These are phyloP conservation scores for Pao palembangensis DNA, from an alignment of 2,113 vertebrate species.

Conservation along the genomic window DNA sequence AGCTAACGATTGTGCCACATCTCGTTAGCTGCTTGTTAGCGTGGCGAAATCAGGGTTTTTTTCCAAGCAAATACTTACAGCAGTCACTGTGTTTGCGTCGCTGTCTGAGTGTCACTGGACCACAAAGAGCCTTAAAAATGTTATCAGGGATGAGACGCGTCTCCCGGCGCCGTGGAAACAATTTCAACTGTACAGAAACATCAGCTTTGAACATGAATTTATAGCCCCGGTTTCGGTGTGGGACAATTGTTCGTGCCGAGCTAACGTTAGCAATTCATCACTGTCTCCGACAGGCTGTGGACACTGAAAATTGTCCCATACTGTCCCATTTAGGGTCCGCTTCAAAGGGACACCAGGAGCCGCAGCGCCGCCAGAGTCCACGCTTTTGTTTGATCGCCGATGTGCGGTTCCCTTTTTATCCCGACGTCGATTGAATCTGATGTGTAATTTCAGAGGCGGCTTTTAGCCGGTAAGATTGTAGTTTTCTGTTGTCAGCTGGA, in stretches of 20 bases:
- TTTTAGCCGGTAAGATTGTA: too few species aligned
- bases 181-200: constrained; percentile 4
- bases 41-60: too few species aligned
- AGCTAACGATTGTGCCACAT: too few species aligned
- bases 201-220: neutral
- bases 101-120: neutral
- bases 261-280: constrained; percentile 20
- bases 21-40: too few species aligned
- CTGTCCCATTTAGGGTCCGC: neutral
- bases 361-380: too few species aligned
- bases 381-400: too few species aligned
- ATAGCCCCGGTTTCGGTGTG: constrained; percentile 1
- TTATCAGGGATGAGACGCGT: neutral
- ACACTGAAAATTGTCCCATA: constrained; percentile 19
- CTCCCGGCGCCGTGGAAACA: neutral
- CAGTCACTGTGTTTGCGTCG: neutral
- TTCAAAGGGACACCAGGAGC: too few species aligned
- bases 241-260: constrained; percentile 7
- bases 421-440: too few species aligned
- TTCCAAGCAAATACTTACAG: too few species aligned
- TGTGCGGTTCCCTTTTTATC: too few species aligned
- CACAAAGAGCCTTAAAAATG: neutral
- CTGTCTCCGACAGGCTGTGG: constrained; percentile 19
- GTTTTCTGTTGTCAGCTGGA: too few species aligned
- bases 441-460: too few species aligned